Evolutionary conservation across 2,888 invertebrate genomes (phyloP).

Genomic region (Hydrotaea cyrtoneurina): DNA sequence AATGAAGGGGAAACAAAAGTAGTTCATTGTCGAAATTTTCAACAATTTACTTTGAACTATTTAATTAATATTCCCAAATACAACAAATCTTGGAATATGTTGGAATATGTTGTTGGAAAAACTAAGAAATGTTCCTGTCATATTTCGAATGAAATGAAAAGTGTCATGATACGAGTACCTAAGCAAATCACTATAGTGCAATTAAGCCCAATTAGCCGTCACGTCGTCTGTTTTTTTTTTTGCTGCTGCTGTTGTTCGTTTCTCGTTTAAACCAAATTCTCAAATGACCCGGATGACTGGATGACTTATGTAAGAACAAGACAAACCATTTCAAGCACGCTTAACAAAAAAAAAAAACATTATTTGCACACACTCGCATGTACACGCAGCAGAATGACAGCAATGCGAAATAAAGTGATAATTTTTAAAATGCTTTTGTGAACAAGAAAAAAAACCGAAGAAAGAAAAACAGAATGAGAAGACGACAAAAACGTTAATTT

Average conservation of each 20-base stretch:
- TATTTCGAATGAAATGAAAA: not conserved
- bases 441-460: not conserved
- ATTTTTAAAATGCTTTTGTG: constrained; percentile 23
- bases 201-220: not conserved
- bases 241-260: not conserved
- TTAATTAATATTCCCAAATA: too few relatives aligned
- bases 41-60: too few relatives aligned
- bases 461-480: not conserved
- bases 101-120: too few relatives aligned
- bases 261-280: not conserved
- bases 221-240: not conserved
- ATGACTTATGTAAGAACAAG: not conserved
- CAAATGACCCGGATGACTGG: too few relatives aligned
- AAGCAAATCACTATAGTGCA: not conserved
- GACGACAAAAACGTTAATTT: constrained; percentile 35
- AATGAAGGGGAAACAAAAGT: too few relatives aligned
- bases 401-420: constrained; percentile 11
- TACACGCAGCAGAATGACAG: not conserved
- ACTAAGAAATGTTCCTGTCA: too few relatives aligned
- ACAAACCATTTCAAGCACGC: not conserved
- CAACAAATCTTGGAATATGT: too few relatives aligned
- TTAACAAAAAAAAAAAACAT: too few relatives aligned
- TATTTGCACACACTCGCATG: not conserved
- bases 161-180: not conserved
- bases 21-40: too few relatives aligned